Percentiles rank a stretch among this genome's conserved stretches.
phyloP scores from a whole-genome alignment of 2,113 vertebrate genomes.

The Myotis davidii region DNA sequence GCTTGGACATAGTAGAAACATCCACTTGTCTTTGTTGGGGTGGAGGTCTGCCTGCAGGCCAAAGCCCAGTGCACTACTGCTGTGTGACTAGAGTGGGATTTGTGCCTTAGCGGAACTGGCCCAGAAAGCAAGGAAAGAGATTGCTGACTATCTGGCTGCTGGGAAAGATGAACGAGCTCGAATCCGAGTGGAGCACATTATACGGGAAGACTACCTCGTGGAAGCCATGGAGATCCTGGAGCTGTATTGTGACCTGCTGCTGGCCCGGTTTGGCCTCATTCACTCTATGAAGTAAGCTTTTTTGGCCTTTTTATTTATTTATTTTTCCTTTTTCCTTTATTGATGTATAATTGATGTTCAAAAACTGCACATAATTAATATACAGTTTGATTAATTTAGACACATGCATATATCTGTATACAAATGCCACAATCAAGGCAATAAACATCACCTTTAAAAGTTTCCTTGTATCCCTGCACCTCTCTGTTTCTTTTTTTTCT shows the following conservation, averaged over 20 bases:
- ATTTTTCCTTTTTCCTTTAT: background rate
- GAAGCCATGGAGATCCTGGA: conserved; percentile 99
- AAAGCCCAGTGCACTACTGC: background rate
- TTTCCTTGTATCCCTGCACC: background rate
- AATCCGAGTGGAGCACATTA: conserved; percentile 98
- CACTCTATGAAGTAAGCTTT: conserved; percentile 97
- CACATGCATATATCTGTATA: background rate
- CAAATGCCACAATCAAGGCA: background rate
- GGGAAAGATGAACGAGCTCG: conserved; percentile 97
- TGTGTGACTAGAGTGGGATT: conserved; percentile 40
- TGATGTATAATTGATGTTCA: background rate
- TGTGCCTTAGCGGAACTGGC: conserved; percentile 93
- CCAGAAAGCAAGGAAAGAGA: conserved; percentile 98
- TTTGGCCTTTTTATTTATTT: background rate
- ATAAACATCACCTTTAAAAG: background rate
- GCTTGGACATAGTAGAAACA: background rate
- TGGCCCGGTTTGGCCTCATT: conserved; percentile 96
- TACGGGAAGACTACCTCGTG: conserved; percentile 98
- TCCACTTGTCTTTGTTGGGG: background rate
- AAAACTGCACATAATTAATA: background rate
- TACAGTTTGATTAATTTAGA: background rate
- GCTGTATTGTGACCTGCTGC: conserved; percentile 96
- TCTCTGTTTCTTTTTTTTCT: background rate
- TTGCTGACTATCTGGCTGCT: conserved; percentile 96
- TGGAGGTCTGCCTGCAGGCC: background rate